A percentile compares a stretch with the other conserved stretches of the same genome.
Conservation (phyloP, 2,113 vertebrate species). For the Thomomys bottae region DNA sequence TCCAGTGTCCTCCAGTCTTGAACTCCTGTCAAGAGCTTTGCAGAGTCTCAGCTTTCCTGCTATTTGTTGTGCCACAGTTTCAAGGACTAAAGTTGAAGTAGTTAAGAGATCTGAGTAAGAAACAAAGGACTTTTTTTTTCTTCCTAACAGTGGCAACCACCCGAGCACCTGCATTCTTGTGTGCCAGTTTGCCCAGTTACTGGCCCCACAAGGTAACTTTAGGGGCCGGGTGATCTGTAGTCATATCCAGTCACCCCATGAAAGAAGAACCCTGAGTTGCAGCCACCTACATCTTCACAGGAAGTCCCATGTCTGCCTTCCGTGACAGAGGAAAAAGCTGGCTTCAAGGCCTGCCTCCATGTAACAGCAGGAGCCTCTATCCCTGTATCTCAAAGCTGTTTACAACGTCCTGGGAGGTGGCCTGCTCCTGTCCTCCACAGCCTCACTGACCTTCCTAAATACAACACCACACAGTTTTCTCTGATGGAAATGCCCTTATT, state of each 20-base stretch:
- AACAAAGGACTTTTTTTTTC: background rate
- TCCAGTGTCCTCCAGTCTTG: background rate
- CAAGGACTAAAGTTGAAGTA: background rate
- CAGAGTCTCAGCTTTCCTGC: background rate
- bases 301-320: background rate
- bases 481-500: no score
- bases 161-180: background rate
- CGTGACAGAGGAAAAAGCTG: background rate
- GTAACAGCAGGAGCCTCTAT: background rate
- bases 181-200: background rate
- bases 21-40: background rate
- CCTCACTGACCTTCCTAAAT: background rate
- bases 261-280: background rate
- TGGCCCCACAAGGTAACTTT: background rate
- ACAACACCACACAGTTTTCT: no score
- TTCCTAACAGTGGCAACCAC: background rate
- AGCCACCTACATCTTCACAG: background rate
- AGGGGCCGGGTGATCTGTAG: background rate
- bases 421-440: no score
- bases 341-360: background rate
- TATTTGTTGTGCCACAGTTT: background rate
- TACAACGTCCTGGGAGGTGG: background rate
- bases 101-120: background rate
- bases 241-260: no score
- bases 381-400: background rate